Evolutionary conservation across 2,888 invertebrate species (phyloP).

Genomic region (Drosophila koepferae): DNA sequence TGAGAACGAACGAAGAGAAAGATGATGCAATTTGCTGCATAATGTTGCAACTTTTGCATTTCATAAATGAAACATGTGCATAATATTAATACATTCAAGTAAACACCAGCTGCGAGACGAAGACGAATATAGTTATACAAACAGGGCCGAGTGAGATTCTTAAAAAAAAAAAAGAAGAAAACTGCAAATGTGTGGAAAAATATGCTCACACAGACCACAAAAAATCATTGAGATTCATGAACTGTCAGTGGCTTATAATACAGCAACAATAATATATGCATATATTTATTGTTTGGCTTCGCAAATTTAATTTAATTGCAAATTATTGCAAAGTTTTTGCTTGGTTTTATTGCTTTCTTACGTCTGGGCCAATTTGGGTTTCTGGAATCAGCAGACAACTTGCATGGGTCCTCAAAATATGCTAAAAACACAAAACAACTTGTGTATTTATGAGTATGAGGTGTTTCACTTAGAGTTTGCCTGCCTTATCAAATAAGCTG

Average conservation of each 20-base stretch:
- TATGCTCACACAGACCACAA: not conserved
- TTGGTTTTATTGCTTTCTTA: constrained; percentile 6
- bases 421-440: constrained; percentile 27
- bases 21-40: constrained; percentile 36
- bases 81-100: constrained; percentile 65
- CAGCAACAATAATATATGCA: constrained; percentile 22
- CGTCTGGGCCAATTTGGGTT: constrained; percentile 31
- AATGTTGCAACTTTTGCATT: constrained; percentile 67
- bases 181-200: constrained; percentile 18
- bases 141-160: not conserved
- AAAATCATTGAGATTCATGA: constrained; percentile 62
- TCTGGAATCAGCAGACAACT: not conserved
- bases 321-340: constrained; percentile 41
- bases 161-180: constrained; percentile 2
- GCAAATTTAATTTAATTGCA: constrained; percentile 67
- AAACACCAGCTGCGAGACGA: constrained; percentile 17
- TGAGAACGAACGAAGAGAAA: not conserved
- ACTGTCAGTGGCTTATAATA: constrained; percentile 12
- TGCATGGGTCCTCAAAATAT: constrained; percentile 26
- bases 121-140: not conserved
- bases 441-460: constrained; percentile 16
- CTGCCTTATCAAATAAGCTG: constrained; percentile 31
- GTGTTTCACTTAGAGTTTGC: constrained; percentile 17
- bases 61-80: constrained; percentile 80
- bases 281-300: constrained; percentile 54